Conservation (phyloP, 2,797 vertebrate species). For the Saxicola maurus region DNA sequence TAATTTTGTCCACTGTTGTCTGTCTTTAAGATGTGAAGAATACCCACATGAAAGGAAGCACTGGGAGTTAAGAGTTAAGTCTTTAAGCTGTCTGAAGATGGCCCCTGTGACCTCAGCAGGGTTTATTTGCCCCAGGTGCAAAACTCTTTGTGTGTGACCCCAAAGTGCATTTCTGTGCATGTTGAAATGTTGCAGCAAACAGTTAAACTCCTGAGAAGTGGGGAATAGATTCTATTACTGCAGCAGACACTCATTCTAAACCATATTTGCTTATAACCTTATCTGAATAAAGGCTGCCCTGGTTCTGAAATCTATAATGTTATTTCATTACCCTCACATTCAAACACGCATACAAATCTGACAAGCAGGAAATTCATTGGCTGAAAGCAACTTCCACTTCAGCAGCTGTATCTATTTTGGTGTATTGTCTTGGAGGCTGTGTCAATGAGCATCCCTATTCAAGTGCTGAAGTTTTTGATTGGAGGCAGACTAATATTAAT, state of each 20-base stretch:
- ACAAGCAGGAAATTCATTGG: constrained; percentile 41
- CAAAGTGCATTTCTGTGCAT: not conserved
- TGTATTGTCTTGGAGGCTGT: constrained; percentile 41
- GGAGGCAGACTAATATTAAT: constrained; percentile 20
- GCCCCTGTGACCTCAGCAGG: not conserved
- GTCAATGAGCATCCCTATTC: not conserved
- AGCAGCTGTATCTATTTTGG: constrained; percentile 41
- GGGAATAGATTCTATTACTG: not conserved
- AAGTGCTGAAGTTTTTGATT: constrained; percentile 11
- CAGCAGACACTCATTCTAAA: constrained; percentile 20
- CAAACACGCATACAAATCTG: constrained; percentile 43
- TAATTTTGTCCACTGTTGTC: not conserved
- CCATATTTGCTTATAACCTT: constrained; percentile 28
- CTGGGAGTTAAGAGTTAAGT: not conserved
- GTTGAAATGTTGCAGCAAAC: not conserved
- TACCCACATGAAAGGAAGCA: not conserved
- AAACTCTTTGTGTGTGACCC: not conserved
- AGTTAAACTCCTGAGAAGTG: not conserved
- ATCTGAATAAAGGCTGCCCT: constrained; percentile 34
- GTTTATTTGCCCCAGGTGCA: not conserved
- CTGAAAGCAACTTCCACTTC: constrained; percentile 41
- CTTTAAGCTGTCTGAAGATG: too few species aligned
- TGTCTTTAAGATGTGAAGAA: not conserved
- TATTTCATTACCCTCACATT: constrained; percentile 49
- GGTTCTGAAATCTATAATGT: constrained; percentile 48